Evolutionary conservation across 2,113 vertebrate species (phyloP).

Genomic region (Platycercus adscitus): DNA sequence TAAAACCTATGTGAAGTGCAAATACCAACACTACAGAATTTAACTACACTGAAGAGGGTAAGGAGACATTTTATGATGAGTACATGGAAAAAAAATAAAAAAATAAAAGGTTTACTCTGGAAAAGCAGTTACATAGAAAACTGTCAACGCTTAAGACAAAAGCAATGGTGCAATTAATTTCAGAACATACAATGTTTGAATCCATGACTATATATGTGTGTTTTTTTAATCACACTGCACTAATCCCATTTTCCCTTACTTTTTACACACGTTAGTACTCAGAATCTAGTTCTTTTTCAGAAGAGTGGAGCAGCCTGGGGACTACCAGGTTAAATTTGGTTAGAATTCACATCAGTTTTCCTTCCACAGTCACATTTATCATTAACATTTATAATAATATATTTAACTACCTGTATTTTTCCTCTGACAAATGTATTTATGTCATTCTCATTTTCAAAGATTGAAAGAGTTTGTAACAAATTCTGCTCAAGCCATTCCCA

Average conservation of each 20-base stretch:
- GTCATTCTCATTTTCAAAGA: conserved; percentile 98
- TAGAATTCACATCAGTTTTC: background rate
- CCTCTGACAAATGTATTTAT: conserved; percentile 98
- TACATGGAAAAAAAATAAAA: background rate
- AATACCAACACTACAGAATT: background rate
- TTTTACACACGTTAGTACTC: background rate
- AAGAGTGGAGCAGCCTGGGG: background rate
- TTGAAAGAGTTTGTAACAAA: conserved; percentile 95
- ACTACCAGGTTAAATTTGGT: background rate
- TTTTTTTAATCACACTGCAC: no score
- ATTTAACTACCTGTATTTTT: conserved; percentile 92
- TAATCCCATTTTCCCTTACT: background rate
- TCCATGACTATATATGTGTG: no score
- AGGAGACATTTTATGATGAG: background rate
- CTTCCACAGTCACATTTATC: background rate
- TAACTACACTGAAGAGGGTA: background rate
- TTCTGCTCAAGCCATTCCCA: conserved; percentile 99
- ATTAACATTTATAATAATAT: background rate
- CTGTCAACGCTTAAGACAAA: no score
- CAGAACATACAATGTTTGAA: no score
- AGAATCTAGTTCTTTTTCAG: background rate
- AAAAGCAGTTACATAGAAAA: no score
- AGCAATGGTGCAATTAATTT: no score
- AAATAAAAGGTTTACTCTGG: background rate
- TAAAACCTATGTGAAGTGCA: background rate